These are phyloP conservation scores for Colletes collaris DNA, from an alignment of 2,888 invertebrate species.

Conservation along the genomic window DNA sequence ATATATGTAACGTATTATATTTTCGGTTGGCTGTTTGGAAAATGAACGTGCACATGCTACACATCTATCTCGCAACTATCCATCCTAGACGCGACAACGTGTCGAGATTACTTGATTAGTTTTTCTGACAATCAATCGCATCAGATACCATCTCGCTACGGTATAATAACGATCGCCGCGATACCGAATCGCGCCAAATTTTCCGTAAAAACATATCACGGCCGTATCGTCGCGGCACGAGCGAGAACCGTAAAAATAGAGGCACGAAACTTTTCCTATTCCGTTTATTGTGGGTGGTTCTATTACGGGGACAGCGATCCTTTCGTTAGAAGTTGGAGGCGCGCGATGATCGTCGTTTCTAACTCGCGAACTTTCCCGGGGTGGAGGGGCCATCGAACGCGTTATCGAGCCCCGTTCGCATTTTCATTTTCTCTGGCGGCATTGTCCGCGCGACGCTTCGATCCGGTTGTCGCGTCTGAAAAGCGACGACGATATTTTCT, in stretches of 20 bases:
- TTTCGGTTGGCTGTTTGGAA: too few species aligned
- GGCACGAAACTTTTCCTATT: slow-evolving; percentile 47
- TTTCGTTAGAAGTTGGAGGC: not conserved
- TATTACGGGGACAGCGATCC: slow-evolving; percentile 12
- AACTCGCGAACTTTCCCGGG: slow-evolving; percentile 38
- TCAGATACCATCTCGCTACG: too few species aligned
- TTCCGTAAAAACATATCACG: not conserved
- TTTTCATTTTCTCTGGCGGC: slow-evolving; percentile 33
- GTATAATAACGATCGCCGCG: too few species aligned
- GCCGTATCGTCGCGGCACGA: not conserved
- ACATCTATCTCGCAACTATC: too few species aligned
- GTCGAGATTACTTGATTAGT: too few species aligned
- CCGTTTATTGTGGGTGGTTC: slow-evolving; percentile 33
- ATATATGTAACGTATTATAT: too few species aligned
- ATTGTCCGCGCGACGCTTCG: slow-evolving; percentile 24
- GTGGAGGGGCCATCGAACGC: slow-evolving; percentile 11
- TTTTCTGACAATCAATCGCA: too few species aligned
- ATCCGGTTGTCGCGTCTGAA: slow-evolving; percentile 39
- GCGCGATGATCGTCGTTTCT: slow-evolving; percentile 11
- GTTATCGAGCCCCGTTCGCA: slow-evolving; percentile 15
- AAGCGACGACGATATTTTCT: slow-evolving; percentile 44
- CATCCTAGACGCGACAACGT: too few species aligned
- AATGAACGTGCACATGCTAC: too few species aligned
- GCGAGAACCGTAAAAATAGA: not conserved
- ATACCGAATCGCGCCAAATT: too few species aligned